Evolutionary conservation across 1,140 invertebrate species (phyloP), one percentile per base, ranked within the genome.

Genomic region (Aphidius gifuensis): DNA sequence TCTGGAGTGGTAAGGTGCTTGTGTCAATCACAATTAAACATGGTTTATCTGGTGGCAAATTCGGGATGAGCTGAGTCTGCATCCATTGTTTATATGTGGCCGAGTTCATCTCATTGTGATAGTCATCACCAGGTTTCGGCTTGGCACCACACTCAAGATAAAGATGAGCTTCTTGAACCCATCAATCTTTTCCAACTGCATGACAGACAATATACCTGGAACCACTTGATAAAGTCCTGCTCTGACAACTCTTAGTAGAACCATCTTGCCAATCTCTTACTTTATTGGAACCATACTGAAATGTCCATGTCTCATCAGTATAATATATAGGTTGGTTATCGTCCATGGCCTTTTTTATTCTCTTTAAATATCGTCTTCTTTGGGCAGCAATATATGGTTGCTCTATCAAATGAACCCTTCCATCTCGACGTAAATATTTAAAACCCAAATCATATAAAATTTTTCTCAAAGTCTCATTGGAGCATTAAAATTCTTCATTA

Each of bases 111-210:
- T 23, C 16, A 23, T 23, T 38, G 21, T 51, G 16, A 5, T 23
- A 23, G 3, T 4, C 32, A 9, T 51, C 49, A 5, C 49, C 49
- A 32, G 16, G 49, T 23, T 51, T 23, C 6, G 49, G 5, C 32
- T 51, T 32, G 16, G 16, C 23, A 5, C 23, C 23, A 23, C 32
- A 8, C n/a, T 23, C 23, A 23, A 51, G 5, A 51, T 23, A 23
- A 23, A 51, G 7, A 5, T 5, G 32, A 51, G 49, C 23, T 7
- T 8, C 23, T 32, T 5, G 6, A 8, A 51, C 23, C 5, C 16
- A 51, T 51, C 49, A 6, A 51, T 51, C 23, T 51, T 32, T 51
- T 7, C 49, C 49, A 51, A n/a, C 49, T 23, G 49, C 49, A 51
- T 32, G 6, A 9, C 49, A 51, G 23, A 51, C 32, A 7, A 51